Evolutionary conservation across 2,113 vertebrate genomes (phyloP).

Genomic region (Meles meles): DNA sequence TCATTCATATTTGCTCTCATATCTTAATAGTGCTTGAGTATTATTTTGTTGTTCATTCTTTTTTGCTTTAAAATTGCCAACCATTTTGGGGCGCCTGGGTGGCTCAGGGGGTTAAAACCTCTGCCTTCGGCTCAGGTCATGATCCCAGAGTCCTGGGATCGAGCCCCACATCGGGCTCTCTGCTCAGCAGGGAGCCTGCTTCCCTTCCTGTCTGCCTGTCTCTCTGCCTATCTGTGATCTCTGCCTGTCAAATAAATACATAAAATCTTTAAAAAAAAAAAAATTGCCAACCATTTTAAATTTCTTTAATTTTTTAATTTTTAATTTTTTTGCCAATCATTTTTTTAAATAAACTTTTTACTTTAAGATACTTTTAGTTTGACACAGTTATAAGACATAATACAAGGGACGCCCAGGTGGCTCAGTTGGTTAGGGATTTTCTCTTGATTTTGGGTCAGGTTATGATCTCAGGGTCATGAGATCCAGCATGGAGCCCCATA

Average conservation of each 20-base stretch:
- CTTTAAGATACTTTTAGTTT: neutral
- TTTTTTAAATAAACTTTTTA: neutral
- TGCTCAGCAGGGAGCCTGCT: too few relatives aligned
- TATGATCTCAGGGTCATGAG: neutral
- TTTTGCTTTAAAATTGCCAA: constrained; percentile 1
- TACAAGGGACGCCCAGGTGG: neutral
- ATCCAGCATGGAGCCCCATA: neutral
- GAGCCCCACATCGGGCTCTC: too few relatives aligned
- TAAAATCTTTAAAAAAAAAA: too few relatives aligned
- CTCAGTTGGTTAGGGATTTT: neutral
- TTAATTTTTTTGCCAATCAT: neutral
- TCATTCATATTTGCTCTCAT: neutral
- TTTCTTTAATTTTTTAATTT: neutral
- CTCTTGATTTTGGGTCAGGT: neutral
- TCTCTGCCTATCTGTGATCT: too few relatives aligned
- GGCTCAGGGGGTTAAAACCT: too few relatives aligned
- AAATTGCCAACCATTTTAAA: neutral
- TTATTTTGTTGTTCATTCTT: neutral
- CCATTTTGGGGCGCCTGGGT: too few relatives aligned
- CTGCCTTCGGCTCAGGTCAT: too few relatives aligned
- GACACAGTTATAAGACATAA: neutral
- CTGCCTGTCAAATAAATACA: too few relatives aligned
- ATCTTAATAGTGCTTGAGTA: constrained; percentile 4
- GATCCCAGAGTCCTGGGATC: too few relatives aligned
- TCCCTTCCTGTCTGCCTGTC: too few relatives aligned